These are phyloP conservation scores for Gortyna flavago DNA, from an alignment of 2,888 invertebrate genomes.

Conservation along the genomic window DNA sequence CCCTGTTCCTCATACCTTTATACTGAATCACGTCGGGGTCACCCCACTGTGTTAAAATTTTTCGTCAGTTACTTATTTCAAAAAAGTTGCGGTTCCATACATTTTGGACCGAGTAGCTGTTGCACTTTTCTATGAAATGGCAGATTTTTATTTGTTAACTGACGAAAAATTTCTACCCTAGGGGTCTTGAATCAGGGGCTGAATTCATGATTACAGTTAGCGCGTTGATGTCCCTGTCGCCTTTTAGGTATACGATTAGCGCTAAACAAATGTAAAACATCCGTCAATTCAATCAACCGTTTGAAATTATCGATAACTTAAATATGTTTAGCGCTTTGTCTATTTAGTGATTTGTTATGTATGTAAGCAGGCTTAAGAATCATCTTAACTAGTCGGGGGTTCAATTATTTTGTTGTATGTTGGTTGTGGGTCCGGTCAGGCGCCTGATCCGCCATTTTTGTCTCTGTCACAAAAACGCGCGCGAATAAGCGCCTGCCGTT, in stretches of 20 bases:
- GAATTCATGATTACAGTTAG: not conserved
- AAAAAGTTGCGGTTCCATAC: not conserved
- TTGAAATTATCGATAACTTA: not conserved
- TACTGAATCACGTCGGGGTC: too few relatives aligned
- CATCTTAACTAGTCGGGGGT: constrained; percentile 41
- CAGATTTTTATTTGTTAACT: not conserved
- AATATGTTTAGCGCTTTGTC: not conserved
- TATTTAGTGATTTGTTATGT: not conserved
- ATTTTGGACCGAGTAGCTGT: not conserved
- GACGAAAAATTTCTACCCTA: not conserved
- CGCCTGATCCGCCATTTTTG: constrained; percentile 66
- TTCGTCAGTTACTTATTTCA: not conserved
- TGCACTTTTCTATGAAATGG: not conserved
- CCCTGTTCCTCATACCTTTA: too few relatives aligned
- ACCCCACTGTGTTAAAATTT: not conserved
- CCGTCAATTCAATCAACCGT: too few relatives aligned
- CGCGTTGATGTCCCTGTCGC: too few relatives aligned
- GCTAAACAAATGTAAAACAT: not conserved
- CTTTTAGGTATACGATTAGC: too few relatives aligned
- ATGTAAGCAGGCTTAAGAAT: not conserved
- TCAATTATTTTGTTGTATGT: constrained; percentile 43
- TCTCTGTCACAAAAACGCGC: constrained; percentile 64
- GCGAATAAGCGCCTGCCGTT: constrained; percentile 60
- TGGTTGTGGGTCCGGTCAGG: constrained; percentile 65
- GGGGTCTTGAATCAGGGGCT: not conserved